Evolutionary conservation across 2,888 invertebrate genomes (phyloP), one percentile per base, ranked within the genome.

Genomic region (Drosophila merina): DNA sequence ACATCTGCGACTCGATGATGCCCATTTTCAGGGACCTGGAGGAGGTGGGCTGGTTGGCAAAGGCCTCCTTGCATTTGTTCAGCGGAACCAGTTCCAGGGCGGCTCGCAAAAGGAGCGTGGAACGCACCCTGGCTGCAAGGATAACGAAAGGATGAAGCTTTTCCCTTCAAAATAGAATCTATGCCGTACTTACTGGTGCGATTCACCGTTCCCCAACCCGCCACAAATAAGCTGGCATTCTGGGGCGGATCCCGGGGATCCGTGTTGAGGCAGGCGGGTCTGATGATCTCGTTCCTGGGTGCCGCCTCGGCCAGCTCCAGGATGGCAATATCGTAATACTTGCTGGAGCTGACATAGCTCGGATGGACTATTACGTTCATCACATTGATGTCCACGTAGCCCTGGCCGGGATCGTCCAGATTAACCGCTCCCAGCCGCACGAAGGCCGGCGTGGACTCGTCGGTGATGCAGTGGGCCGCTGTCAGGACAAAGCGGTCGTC

Each of bases 291-390:
- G 59, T 12, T 63, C 52, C 4, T 42, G 7, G 2, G 42, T 49
- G 14, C 88, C 9, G 79, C 78, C 9, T 50, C 26, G 3, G 49
- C 75, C 62, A 90, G 59, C 57, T 84, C 83, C 50, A 90, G 63
- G 14, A 90, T 48, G n/a, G 90, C 90, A 28, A 90, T 80, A 28
- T 90, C 90, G 45, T 90, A 72, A 56, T 91, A 91, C n/a, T 79
- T 87, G 50, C 67, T 59, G 26, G 57, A 68, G 20, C 70, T 72
- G 1, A 59, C n/a, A 62, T 90, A 90, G 0, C 87, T 74, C 20
- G 81, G 77, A 70, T 90, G 91, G 5, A 89, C 70, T 3, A 36
- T 40, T 3, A 78, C 68, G 25, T 77, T 75, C 1, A 1, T 7
- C 40, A 90, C 66, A 26, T 40, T 8, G 33, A 81, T 72, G 40